A percentile compares a stretch with the other conserved stretches of the same genome.
These are phyloP conservation scores for Megaceryle torquata DNA, from an alignment of 2,113 vertebrate genomes.

Conservation along the genomic window DNA sequence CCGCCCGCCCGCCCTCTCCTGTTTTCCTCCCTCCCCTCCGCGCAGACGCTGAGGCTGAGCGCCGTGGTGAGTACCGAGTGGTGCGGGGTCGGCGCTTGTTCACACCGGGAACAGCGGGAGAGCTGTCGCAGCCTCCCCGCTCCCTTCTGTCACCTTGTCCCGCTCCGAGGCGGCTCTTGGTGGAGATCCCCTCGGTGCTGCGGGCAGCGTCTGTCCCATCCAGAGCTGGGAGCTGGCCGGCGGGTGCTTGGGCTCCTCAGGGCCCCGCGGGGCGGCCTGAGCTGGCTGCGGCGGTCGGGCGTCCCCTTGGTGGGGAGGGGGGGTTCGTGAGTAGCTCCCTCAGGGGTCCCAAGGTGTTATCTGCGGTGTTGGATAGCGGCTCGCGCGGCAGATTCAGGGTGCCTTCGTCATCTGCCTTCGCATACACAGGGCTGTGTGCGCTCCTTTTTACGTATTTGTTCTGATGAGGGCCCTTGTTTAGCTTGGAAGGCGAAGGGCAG, in stretches of 20 bases:
- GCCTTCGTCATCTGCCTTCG: fast-evolving
- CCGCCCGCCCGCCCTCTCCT: not conserved
- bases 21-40: not conserved
- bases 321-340: fast-evolving
- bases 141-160: fast-evolving
- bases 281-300: not conserved
- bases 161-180: no score
- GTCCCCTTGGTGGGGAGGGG: not conserved
- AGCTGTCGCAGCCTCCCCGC: not conserved
- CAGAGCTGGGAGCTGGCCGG: not conserved
- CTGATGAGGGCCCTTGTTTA: not conserved
- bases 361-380: not conserved
- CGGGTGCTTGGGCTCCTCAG: not conserved
- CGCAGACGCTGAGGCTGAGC: not conserved
- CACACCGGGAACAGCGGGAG: not conserved
- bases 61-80: not conserved
- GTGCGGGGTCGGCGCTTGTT: not conserved
- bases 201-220: not conserved
- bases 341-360: fast-evolving
- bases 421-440: fast-evolving
- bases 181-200: not conserved
- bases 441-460: fast-evolving
- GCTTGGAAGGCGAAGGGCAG: not conserved
- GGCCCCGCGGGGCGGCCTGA: not conserved
- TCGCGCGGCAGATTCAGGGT: not conserved